phyloP scores from a whole-genome alignment of 2,797 vertebrate genomes.

The Acrossocheilus fasciatus region DNA sequence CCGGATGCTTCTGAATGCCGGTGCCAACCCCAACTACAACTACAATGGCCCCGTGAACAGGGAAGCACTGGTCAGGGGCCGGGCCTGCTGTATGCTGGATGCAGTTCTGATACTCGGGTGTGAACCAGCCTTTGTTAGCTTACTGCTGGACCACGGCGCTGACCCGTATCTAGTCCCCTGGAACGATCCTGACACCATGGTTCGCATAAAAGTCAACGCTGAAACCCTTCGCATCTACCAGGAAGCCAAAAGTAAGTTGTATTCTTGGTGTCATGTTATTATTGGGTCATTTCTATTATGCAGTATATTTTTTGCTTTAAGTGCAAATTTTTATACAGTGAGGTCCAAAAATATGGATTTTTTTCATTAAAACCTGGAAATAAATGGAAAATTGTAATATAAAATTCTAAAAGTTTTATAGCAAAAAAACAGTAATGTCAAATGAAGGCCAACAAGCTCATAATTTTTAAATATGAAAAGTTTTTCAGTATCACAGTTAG shows the following conservation, averaged over 20 bases:
- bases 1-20: constrained; percentile 87
- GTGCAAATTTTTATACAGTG: not conserved
- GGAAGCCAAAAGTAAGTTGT: constrained; percentile 86
- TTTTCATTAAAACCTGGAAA: not conserved
- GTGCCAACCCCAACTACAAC: constrained; percentile 93
- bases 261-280: not conserved
- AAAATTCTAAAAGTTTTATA: not conserved
- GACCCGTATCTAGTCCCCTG: constrained; percentile 84
- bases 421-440: not conserved
- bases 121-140: constrained; percentile 83
- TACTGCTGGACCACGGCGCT: constrained; percentile 92
- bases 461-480: not conserved
- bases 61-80: constrained; percentile 82
- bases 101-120: constrained; percentile 92
- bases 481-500: not conserved
- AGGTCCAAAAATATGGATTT: not conserved
- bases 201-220: constrained; percentile 85
- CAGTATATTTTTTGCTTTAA: not conserved
- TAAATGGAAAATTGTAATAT: not conserved
- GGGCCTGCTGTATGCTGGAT: constrained; percentile 90
- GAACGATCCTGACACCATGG: constrained; percentile 78
- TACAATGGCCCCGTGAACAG: constrained; percentile 87
- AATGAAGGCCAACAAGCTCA: not conserved
- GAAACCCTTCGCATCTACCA: constrained; percentile 85
- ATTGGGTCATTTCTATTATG: not conserved